Base-by-base conservation (phyloP, 1,140 invertebrate genomes). In the Apis cerana region DNA sequence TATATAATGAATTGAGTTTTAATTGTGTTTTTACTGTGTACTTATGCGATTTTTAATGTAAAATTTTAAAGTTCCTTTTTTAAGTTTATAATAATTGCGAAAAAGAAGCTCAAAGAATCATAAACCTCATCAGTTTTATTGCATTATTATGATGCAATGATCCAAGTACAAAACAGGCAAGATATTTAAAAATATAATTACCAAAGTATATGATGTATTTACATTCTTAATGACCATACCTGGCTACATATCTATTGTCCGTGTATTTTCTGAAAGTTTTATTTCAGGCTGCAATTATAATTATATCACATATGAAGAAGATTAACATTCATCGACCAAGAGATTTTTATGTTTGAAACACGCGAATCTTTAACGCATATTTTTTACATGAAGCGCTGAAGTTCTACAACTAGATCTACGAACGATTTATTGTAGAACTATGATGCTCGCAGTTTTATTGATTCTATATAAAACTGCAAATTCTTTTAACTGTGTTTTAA, bases 101-200 rank as follows among this genome's bases (percentile, higher is more conserved):
- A 59, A n/a, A 19, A 23, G 11, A 76, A 54, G 59, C 65, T 76
- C 65, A 61, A 58, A 54, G 27, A 12, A 61, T 54, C 23, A 50
- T 9, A 21, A 67, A 82, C 61, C 54, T 48, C 52, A 33, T 79
- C 75, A 72, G 74, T 75, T 83, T 62, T 21, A 74, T 54, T 67
- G 75, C 69, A 65, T 43, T 54, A 48, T 59, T 59, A 15, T 67
- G 8, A 23, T 43, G 65, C 65, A 62, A 72, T 88, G 52, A 79
- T 27, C 8, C 65, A 88, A 88, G 86, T 88, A 88, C 86, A 88
- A 88, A 87, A 9, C 75, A 67, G 50, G 33, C 65, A 87, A 61
- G 43, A 17, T 68, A 64, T 50, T 80, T 62, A 67, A 74, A 86
- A 17, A n/a, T 33, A 61, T 17, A 23, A 71, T 13, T 50, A 71